Base-by-base conservation (phyloP, 35 echinoderm and acorn worm genomes). In the Patiria miniata region DNA sequence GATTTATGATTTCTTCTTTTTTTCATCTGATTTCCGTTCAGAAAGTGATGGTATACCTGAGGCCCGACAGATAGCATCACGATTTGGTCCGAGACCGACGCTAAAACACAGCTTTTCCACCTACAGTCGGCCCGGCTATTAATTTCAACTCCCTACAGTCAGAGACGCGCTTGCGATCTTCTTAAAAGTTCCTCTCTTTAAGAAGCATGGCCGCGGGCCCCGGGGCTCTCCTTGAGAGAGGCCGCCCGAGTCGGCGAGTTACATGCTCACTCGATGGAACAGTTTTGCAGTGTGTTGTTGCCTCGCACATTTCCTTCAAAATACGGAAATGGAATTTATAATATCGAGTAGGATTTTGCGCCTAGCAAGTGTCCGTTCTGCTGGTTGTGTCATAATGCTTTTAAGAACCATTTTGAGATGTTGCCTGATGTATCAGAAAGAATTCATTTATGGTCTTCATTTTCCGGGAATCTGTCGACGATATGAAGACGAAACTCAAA, bases 81-180 rank as follows among this genome's bases (percentile, higher is more conserved):
- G 65, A 73, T 73, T 73, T 73, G 65, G 26, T 23, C 23, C 65
- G 14, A 3, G 29, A n/a, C 0, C 65, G 65, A 73, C 65, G 65
- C 65, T 7, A 73, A 73, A 73, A 73, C 19, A 73, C 30, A 73
- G 2, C 22, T 14, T 23, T 73, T 30, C 26, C 34, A n/a, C 28
- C 65, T 8, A 28, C 23, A 1, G 7, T 30, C 23, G 65, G 21
- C 3, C 34, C 34, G 26, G 61, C 61, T 36, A 73, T 73, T 73
- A 73, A 73, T 73, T 73, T 73, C 65, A 73, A 73, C 26, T 73
- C 65, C 65, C 65, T 73, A 26, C 21, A 73, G 65, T 73, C 65
- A 36, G 34, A 73, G 29, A 22, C 65, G 29, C 34, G 65, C 65
- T 73, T 73, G 65, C 65, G 34, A 73, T 73, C 65, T 14, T n/a